phyloP scores from a whole-genome alignment of 1,140 invertebrate species.

The Coelopa frigida region DNA sequence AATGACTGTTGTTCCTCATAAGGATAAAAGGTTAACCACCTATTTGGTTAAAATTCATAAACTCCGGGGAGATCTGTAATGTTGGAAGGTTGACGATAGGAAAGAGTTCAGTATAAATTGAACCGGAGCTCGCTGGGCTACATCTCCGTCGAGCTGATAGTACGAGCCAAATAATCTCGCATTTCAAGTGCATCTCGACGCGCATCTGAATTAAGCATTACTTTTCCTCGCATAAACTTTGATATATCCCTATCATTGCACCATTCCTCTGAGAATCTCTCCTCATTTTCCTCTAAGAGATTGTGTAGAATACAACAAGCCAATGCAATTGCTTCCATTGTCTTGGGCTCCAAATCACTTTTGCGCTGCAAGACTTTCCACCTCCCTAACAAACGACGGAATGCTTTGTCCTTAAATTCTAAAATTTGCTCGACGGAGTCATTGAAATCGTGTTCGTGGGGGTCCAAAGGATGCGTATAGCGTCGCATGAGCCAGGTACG shows the following conservation, averaged over 20 bases:
- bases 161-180: conserved; percentile 28
- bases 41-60: too few relatives aligned
- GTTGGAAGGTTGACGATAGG: too few relatives aligned
- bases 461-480: conserved; percentile 20
- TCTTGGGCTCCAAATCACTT: not conserved
- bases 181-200: conserved; percentile 11
- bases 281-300: conserved; percentile 27
- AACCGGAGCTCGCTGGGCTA: too few relatives aligned
- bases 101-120: too few relatives aligned
- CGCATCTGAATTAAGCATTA: not conserved
- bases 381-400: conserved; percentile 31
- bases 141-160: conserved; percentile 35
- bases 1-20: too few relatives aligned
- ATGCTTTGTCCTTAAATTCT: conserved; percentile 26
- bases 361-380: conserved; percentile 30
- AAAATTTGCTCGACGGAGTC: conserved; percentile 31
- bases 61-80: too few relatives aligned
- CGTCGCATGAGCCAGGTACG: conserved; percentile 31
- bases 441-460: conserved; percentile 36
- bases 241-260: conserved; percentile 22
- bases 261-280: conserved; percentile 30
- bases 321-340: conserved; percentile 7
- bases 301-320: conserved; percentile 34
- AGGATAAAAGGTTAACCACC: too few relatives aligned
- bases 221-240: conserved; percentile 11